Percentiles rank a stretch among this genome's conserved stretches.
Evolutionary conservation across 2,888 invertebrate species (phyloP).

Genomic region (Mythimna vitellina): DNA sequence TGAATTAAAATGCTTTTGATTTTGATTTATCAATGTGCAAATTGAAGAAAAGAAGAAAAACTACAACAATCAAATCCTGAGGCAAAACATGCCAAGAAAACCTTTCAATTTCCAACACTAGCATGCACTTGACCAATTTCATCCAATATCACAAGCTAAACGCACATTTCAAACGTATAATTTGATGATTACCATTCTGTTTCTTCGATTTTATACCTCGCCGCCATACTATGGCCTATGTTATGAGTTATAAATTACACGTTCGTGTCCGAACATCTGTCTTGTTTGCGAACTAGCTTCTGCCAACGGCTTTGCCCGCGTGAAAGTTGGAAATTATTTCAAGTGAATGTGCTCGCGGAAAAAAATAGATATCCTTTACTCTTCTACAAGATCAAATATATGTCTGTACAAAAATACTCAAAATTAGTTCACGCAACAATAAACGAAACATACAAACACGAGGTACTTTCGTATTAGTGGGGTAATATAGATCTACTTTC

Average conservation of each 20-base stretch:
- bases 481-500: too few relatives aligned
- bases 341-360: not conserved
- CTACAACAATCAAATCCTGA: too few relatives aligned
- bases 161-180: constrained; percentile 74
- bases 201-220: constrained; percentile 72
- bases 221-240: constrained; percentile 60
- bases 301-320: not conserved
- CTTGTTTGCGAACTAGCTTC: constrained; percentile 66
- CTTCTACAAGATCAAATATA: not conserved
- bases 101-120: constrained; percentile 13
- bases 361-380: not conserved
- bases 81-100: not conserved
- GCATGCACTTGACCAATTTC: constrained; percentile 46
- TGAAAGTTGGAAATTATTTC: not conserved
- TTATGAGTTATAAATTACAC: constrained; percentile 78
- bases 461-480: too few relatives aligned
- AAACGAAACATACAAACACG: too few relatives aligned
- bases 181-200: constrained; percentile 80
- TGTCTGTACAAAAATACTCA: not conserved
- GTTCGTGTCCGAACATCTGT: constrained; percentile 72
- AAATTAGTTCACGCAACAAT: not conserved
- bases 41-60: too few relatives aligned
- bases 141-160: constrained; percentile 65
- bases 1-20: too few relatives aligned
- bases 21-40: too few relatives aligned